Base-by-base conservation (phyloP, 2,888 invertebrate genomes). In the Brachynemurus nebulosus region DNA sequence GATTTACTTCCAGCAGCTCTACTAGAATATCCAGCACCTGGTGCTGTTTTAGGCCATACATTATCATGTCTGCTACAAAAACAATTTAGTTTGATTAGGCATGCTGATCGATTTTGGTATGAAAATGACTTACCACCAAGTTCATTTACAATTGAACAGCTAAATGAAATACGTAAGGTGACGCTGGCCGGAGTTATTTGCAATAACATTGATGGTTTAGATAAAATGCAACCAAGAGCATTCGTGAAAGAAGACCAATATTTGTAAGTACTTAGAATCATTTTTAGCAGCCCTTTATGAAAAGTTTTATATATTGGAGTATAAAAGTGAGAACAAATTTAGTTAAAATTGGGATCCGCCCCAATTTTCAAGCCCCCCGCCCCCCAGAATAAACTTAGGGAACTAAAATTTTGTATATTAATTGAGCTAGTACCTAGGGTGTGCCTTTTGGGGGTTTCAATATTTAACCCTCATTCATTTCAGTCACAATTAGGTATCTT, bases 101-200 rank as follows among this genome's bases (percentile, higher is more conserved):
- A 80, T 54, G 86, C 90, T 43, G 95, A 95, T 68, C 71, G 93
- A 49, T 93, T 91, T 61, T 95, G 92, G 91, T 93, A 91, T 58
- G 93, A 95, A 63, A 92, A 92, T 59, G 91, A 92, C 58, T 71
- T 91, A 37, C 91, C 90, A 1, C 90, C 90, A 1, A 88, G 89
- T 12, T 82, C 89, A 0, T 72, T 91, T 49, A 74, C 71, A 0
- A 69, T 76, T 47, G 80, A 80, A 40, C 90, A 91, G 59, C 67
- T 92, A 8, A 76, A 76, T 44, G 88, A 89, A 51, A 76, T 92
- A 40, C 74, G 86, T 38, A 85, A 84, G 56, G 80, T 83, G 0
- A 78, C 86, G 0, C 63, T 91, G 1, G 79, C 89, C 1, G 82
- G 86, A 2, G 65, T 90, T 4, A 65, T 92, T 7, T 92, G 92